Evolutionary conservation across 2,888 invertebrate species (phyloP), one percentile per base, ranked within the genome.

Genomic region (Drosophila tanythrix): DNA sequence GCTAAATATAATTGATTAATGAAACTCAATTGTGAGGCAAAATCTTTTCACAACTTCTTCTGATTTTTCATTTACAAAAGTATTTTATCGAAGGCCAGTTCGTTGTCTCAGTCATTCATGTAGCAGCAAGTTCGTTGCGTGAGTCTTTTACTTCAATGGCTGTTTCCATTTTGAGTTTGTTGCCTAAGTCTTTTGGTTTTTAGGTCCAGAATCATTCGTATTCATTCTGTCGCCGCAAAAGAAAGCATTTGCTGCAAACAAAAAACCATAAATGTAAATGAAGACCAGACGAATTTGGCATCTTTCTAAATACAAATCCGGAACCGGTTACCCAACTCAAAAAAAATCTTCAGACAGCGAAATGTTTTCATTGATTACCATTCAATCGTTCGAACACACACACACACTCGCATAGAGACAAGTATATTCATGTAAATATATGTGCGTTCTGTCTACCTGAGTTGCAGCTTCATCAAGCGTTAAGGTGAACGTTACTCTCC

Each of bases 321-420:
- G 40, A 76, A 77, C 72, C 78, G 70, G 79, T 75, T 80, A 31
- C 2, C 43, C 56, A 60, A 52, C 52, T 43, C 25, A 62, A n/a
- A 46, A 48, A 36, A 58, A 56, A 35, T n/a, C 56, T 43, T 27
- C 36, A 64, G 59, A 59, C 68, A 66, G 68, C 69, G 69, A 73
- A 72, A 73, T 70, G 65, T 81, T 77, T 86, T 90, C 87, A 88
- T 87, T 90, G 85, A 86, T 89, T 78, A 74, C 77, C 79, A 84
- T 82, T 84, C 77, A 78, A 78, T 72, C 76, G 74, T 25, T 74
- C 74, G 36, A 50, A 65, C 63, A 60, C 55, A 57, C 31, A 56
- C 21, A 48, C 43, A 50, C 40, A 63, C 4, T 27, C 11, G 25
- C 21, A 56, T 36, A 27, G 2, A 10, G 15, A 43, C 33, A 43